Evolutionary conservation across 2,797 vertebrate genomes (phyloP), one percentile per base, ranked within the genome.

Genomic region (Hoplostethus atlanticus): DNA sequence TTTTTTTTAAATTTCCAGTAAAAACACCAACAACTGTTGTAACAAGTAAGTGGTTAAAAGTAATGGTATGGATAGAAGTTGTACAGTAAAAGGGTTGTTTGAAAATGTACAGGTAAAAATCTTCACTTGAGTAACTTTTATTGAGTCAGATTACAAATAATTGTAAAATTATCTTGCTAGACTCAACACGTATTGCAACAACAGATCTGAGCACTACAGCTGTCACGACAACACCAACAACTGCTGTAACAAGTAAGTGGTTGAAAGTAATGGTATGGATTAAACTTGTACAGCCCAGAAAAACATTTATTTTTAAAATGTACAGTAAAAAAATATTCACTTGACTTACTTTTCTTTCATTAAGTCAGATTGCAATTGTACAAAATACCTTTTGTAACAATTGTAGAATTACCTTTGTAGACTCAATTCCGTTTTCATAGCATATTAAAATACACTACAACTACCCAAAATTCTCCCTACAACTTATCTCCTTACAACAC

Each of bases 401-500:
- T 8, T 52, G 5, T 34, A 34, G 1, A 34, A 5, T 34, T 4
- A 34, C 34, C 0, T 34, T 34, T 34, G 34, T 34, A 34, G 4
- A 16, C 11, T 40, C 25, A 9, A 21, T 21, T 21, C 21, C 1
- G 21, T 21, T 21, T 21, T 21, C 21, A 21, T 21, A 21, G 21
- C 21, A 21, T 21, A 21, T 21, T 21, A 21, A 21, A 21, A 21
- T 21, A 21, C 21, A 21, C 21, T 21, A 21, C 21, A 21, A 21
- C 21, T 21, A 21, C 21, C 21, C 21, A 21, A 21, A 21, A 21
- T 53, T 17, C 12, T 50, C 0, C 31, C n/a, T 10, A 54, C 71
- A 17, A 9, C 6, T 28, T 76, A 79, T 73, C 30, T 54, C 25
- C 0, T 13, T 6, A 50, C 71, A 54, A 79, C 77, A 59, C 3